phyloP scores from a whole-genome alignment of 2,113 vertebrate species.

The Agapornis roseicollis region DNA sequence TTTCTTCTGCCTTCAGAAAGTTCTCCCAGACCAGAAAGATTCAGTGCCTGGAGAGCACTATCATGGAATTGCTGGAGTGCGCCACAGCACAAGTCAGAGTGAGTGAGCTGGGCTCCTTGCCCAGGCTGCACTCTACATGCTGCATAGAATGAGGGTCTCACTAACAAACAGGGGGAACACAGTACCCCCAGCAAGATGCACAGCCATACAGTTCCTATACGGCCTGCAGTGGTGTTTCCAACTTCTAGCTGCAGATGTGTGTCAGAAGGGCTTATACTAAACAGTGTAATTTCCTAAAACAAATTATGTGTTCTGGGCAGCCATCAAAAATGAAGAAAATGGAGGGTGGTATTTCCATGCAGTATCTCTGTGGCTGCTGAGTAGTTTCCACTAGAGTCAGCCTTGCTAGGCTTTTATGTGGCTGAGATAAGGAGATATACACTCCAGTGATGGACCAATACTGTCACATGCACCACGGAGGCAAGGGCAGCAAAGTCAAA shows the following conservation, averaged over 20 bases:
- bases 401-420: neutral
- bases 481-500: neutral
- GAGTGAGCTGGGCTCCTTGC: neutral
- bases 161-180: neutral
- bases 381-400: neutral
- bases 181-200: neutral
- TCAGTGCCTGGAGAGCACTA: neutral
- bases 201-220: neutral
- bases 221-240: neutral
- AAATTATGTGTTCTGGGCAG: neutral
- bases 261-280: neutral
- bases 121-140: neutral
- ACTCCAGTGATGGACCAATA: neutral
- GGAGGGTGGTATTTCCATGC: neutral
- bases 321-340: neutral
- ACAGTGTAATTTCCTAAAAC: neutral
- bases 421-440: neutral
- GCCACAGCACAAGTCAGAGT: neutral
- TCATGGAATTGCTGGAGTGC: accelerated
- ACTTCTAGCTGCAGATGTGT: neutral
- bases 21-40: neutral
- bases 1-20: neutral
- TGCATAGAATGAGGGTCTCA: neutral
- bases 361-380: neutral
- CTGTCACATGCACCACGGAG: accelerated